Evolutionary conservation across 2,113 vertebrate species (phyloP).

Genomic region (Centropus unirufus): DNA sequence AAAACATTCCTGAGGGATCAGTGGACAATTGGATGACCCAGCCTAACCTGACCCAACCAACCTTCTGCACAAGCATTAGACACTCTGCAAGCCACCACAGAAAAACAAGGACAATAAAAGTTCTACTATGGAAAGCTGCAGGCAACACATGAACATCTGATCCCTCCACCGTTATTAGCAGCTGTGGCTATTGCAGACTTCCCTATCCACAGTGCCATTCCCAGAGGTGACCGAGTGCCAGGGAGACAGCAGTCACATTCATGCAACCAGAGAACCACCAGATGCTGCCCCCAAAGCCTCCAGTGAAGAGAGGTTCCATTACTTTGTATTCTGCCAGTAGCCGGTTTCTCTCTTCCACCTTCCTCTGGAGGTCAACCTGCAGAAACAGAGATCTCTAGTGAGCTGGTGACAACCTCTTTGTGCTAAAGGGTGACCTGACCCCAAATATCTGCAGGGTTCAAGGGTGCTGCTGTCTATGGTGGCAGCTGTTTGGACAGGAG

Average conservation of each 20-base stretch:
- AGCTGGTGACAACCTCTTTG: not conserved
- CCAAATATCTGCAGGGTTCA: not conserved
- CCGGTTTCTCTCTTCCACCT: constrained; percentile 90
- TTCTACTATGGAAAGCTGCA: not conserved
- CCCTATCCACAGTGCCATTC: not conserved
- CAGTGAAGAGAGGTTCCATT: not conserved
- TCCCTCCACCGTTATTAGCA: not conserved
- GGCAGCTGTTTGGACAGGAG: not conserved
- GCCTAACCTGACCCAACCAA: not conserved
- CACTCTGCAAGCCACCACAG: not conserved
- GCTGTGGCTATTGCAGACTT: not conserved
- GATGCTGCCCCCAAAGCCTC: not conserved
- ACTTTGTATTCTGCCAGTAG: constrained; percentile 90
- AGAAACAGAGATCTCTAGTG: not conserved
- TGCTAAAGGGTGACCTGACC: not conserved
- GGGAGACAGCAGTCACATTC: not conserved
- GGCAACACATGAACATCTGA: not conserved
- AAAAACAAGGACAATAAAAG: fast-evolving
- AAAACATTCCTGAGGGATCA: not conserved
- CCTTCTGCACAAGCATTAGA: not conserved
- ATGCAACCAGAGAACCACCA: not conserved
- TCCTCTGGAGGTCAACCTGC: constrained; percentile 91
- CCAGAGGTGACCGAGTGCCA: not conserved
- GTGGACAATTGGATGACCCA: not conserved
- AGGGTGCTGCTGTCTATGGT: not conserved